Percentiles rank a stretch among this genome's conserved stretches.
Conservation (phyloP, 2,797 vertebrate species). For the Gymnocypris eckloni region DNA sequence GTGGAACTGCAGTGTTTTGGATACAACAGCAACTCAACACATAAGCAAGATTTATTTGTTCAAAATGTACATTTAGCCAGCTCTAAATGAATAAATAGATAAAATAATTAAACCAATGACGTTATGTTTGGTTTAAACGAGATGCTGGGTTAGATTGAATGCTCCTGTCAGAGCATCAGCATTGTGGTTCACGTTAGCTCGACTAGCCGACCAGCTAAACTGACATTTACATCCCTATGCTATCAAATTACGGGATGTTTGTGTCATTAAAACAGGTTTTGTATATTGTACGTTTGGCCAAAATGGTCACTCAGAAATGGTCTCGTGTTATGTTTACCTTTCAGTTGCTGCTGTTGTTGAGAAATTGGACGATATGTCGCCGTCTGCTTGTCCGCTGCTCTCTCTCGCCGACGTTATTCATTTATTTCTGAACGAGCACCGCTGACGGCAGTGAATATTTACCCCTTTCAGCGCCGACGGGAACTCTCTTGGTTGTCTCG, state of each 20-base stretch:
- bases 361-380: conserved; percentile 35
- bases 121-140: background rate
- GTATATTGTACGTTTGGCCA: background rate
- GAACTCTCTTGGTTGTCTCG: background rate
- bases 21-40: background rate
- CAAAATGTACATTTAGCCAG: background rate
- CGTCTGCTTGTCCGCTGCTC: conserved; percentile 37
- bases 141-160: background rate
- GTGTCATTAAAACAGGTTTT: background rate
- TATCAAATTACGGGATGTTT: conserved; percentile 6
- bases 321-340: conserved; percentile 28
- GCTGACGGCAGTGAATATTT: background rate
- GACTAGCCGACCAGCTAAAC: conserved; percentile 46
- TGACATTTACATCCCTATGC: conserved; percentile 25
- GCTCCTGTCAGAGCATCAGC: conserved; percentile 29
- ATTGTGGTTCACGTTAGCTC: conserved; percentile 41
- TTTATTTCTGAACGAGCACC: conserved; percentile 36
- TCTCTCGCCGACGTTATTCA: conserved; percentile 35
- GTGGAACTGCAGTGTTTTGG: background rate
- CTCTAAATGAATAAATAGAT: background rate
- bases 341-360: conserved; percentile 11
- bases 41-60: background rate
- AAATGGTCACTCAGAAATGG: background rate
- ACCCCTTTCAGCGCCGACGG: background rate
- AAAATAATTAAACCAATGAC: background rate